Conservation (phyloP, 2,797 vertebrate genomes). For the Mus caroli region DNA sequence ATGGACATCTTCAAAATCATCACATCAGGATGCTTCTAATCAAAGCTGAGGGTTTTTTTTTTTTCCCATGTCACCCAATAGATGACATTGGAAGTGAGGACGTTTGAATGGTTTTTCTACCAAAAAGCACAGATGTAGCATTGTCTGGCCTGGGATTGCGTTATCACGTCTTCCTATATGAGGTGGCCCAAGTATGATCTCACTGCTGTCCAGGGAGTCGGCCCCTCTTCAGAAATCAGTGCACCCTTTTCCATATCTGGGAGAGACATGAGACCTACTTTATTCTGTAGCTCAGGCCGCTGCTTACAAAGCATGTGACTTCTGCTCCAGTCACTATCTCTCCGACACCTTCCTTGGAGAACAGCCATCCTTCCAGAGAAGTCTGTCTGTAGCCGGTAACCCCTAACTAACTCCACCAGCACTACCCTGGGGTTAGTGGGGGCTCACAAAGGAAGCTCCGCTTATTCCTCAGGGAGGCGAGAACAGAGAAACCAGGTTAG, state of each 20-base stretch:
- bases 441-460: not conserved
- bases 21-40: not conserved
- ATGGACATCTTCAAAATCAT: not conserved
- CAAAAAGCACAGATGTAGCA: not conserved
- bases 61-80: not conserved
- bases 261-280: not conserved
- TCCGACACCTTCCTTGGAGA: slow-evolving; percentile 6
- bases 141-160: not conserved
- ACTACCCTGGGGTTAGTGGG: not conserved
- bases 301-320: not conserved
- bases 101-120: not conserved
- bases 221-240: not conserved
- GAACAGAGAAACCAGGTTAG: not conserved
- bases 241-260: not conserved
- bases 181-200: not conserved
- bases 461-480: not conserved
- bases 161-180: fast-evolving
- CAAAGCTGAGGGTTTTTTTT: not conserved
- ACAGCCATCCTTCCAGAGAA: not conserved
- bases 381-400: not conserved
- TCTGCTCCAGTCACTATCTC: not conserved
- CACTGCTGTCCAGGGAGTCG: not conserved
- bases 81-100: not conserved
- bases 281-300: not conserved
- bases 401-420: not conserved